Base-by-base conservation (phyloP, 1,140 invertebrate species). In the Alviniconcha marisindica region DNA sequence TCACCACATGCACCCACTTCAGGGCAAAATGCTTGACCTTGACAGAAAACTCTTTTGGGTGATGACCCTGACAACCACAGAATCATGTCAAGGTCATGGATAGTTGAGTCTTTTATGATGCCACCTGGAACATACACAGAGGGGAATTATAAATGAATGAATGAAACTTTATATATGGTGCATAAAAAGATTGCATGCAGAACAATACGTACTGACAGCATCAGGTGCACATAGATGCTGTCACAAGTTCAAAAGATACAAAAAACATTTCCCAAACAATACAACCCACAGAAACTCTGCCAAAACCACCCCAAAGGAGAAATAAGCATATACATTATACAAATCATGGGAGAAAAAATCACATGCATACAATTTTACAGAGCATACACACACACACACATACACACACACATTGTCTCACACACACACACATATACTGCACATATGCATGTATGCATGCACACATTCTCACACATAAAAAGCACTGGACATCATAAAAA, bases 21-120 rank as follows among this genome's bases (percentile, higher is more conserved):
- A 3, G 95, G 94, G 69, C 95, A 94, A 77, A 91, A 88, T 14
- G 90, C 88, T 83, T 95, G 93, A 0, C 95, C 94, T 5, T 92
- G 86, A 3, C 94, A 94, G 86, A 94, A 94, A 0, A 96, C 95
- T 83, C 90, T 87, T 12, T 83, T 87, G 1, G 95, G 95, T 74
- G 93, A 93, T 90, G 95, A 95, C 10, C 95, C 95, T 33, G 95
- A 88, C n/a, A 95, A 87, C 94, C 94, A 96, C 80, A 94, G 94
- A 4, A 94, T 89, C 86, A 95, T 92, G 81, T 96, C 96, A 83
- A 96, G 94, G 90, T 96, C 96, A 85, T 96, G 96, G 10, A 96
- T 95, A 76, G 95, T 94, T 84, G 95, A 96, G 88, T 96, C 96
- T 83, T 96, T 95, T 87, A 96, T 96, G 51, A 96, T 96, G n/a